A percentile compares a stretch with the other conserved stretches of the same genome.
phyloP scores from a whole-genome alignment of 2,797 vertebrate species.

The Coracias cyanogaster region DNA sequence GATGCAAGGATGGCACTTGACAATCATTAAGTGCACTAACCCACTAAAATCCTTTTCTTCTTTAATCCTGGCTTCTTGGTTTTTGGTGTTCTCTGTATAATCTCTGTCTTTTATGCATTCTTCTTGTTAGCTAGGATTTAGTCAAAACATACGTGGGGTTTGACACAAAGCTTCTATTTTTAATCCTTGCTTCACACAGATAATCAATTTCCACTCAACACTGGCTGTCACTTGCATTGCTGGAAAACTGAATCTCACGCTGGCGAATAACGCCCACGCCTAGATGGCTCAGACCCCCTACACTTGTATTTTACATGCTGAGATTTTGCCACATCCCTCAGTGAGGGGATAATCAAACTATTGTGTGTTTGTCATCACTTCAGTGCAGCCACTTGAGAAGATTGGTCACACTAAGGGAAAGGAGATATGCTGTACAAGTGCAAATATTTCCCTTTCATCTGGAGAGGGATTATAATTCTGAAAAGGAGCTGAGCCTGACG shows the following conservation, averaged over 20 bases:
- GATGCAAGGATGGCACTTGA: background rate
- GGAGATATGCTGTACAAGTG: rapidly evolving
- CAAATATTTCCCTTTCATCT: background rate
- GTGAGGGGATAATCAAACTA: background rate
- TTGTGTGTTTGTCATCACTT: background rate
- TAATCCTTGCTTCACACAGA: slow-evolving; percentile 28
- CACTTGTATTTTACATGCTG: background rate
- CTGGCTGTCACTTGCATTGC: slow-evolving; percentile 5
- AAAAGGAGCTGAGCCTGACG: background rate
- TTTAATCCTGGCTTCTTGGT: slow-evolving; percentile 55
- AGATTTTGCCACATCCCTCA: background rate
- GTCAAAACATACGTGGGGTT: slow-evolving; percentile 40
- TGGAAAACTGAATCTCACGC: background rate
- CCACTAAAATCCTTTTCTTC: slow-evolving; percentile 49
- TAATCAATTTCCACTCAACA: slow-evolving; percentile 44
- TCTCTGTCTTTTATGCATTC: slow-evolving; percentile 57
- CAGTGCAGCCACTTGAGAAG: background rate
- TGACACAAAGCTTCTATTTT: slow-evolving; percentile 52
- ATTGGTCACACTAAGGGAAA: background rate
- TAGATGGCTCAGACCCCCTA: background rate
- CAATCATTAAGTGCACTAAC: slow-evolving; percentile 38
- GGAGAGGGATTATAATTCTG: background rate
- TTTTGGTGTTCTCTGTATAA: background rate
- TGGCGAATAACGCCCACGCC: background rate
- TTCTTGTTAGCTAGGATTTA: slow-evolving; percentile 57